phyloP scores from a whole-genome alignment of 2,888 invertebrate genomes.

The Candidula unifasciata region DNA sequence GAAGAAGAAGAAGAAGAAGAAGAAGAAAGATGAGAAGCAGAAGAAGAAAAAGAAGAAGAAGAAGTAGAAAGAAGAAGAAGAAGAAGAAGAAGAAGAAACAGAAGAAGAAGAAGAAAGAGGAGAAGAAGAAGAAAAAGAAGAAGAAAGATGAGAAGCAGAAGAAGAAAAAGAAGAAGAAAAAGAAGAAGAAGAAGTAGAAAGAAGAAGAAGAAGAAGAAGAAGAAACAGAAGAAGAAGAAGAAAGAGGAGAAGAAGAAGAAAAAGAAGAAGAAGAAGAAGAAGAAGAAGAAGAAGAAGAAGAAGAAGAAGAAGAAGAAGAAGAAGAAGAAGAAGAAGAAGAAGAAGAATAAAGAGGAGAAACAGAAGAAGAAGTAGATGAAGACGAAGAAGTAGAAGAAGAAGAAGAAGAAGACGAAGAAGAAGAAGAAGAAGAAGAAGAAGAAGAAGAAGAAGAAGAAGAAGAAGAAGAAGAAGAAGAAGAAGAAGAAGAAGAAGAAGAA shows the following conservation, averaged over 20 bases:
- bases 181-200: not conserved
- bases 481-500: not conserved
- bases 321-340: not conserved
- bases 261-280: not conserved
- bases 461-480: not conserved
- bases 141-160: too few species aligned
- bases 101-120: not conserved
- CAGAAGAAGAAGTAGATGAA: not conserved
- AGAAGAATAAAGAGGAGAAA: not conserved
- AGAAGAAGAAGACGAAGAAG: not conserved
- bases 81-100: too few species aligned
- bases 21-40: too few species aligned
- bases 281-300: not conserved
- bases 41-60: too few species aligned
- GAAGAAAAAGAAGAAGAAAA: too few species aligned
- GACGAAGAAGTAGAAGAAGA: not conserved
- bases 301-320: not conserved
- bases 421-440: not conserved
- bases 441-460: not conserved
- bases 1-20: slow-evolving; percentile 5
- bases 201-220: not conserved
- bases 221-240: not conserved
- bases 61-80: too few species aligned
- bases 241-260: not conserved
- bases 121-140: not conserved